Evolutionary conservation across 1,140 invertebrate species (phyloP), one percentile per base, ranked within the genome.

Genomic region (Diprion similis): DNA sequence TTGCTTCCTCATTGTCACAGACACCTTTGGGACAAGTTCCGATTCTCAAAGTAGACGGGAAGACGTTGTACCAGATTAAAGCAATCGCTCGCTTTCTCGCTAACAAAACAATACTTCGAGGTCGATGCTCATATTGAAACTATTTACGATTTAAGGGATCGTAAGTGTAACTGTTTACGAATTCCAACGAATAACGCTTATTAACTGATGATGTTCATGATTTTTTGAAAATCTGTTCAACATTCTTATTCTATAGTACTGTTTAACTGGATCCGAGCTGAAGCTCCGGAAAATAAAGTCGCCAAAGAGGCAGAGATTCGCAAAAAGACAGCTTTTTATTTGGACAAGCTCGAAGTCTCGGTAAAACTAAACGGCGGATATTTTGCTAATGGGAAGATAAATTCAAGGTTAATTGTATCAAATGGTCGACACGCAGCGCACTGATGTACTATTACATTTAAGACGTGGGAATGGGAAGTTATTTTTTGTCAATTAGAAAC

Each of bases 21-120:
- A 59, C 51, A 24, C 77, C 77, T 0, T 72, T 77, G 66, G 77
- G 73, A 11, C 47, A 78, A 68, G 24, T 71, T 48, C 77, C 77
- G 15, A 68, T 78, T 15, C 51, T 78, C 4, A 75, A 78, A 48
- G 18, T 77, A 59, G 75, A 78, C 47, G 77, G 77, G 2, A 77
- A 75, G 51, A 70, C 17, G 17, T 19, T 73, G n/a, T 70, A 75
- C 46, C 77, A 78, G 68, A 77, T 72, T 8, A 68, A 64, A 46
- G 74, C 75, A 11, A 79, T 79, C 17, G 11, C 71, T 71, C 75
- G 77, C 51, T 80, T 73, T 65, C 77, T 81, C 17, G 78, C 74
- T 1, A 80, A 77, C 24, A 64, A 79, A 47, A 47, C 65, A 77
- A 47, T 59, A 18, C 18, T 64, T 45, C 8, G 18, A 68, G 19